A percentile compares a stretch with the other conserved stretches of the same genome.
Evolutionary conservation across 2,888 invertebrate species (phyloP).

Genomic region (Phalera bucephala): DNA sequence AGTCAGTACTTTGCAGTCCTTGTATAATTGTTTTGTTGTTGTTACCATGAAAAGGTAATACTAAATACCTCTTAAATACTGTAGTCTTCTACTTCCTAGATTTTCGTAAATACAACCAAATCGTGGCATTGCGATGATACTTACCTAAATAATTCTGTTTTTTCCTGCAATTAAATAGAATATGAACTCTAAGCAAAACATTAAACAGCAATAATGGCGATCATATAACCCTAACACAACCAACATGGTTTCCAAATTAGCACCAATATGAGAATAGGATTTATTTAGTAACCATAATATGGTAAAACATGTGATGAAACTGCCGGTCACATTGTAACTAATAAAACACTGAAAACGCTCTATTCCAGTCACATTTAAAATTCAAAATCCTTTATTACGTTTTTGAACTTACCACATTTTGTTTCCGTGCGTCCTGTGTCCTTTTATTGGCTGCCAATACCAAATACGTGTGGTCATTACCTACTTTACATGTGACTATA

Average conservation of each 20-base stretch:
- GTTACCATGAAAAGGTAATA: no score
- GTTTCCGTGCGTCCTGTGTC: not conserved
- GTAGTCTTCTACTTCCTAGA: no score
- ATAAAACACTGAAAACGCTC: no score
- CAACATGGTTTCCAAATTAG: slow-evolving; percentile 35
- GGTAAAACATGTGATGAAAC: slow-evolving; percentile 2
- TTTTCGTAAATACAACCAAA: no score
- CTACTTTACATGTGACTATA: not conserved
- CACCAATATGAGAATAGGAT: slow-evolving; percentile 23
- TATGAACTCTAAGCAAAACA: not conserved
- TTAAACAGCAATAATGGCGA: not conserved
- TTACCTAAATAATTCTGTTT: no score
- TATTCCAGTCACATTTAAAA: not conserved
- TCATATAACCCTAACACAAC: slow-evolving; percentile 8
- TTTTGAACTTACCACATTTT: not conserved
- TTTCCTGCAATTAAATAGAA: no score
- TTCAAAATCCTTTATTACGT: not conserved
- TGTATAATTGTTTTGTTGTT: no score
- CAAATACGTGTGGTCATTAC: not conserved
- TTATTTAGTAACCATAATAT: slow-evolving; percentile 13
- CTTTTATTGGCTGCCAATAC: not conserved
- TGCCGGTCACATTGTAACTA: slow-evolving; percentile 5
- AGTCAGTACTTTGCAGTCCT: no score
- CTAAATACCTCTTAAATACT: no score
- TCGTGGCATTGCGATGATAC: no score